Percentiles rank a stretch among this genome's conserved stretches.
Evolutionary conservation across 30 jellyfish, hydroid and myxozoan genomes (phyloP).

Genomic region (Cassiopea xamachana): DNA sequence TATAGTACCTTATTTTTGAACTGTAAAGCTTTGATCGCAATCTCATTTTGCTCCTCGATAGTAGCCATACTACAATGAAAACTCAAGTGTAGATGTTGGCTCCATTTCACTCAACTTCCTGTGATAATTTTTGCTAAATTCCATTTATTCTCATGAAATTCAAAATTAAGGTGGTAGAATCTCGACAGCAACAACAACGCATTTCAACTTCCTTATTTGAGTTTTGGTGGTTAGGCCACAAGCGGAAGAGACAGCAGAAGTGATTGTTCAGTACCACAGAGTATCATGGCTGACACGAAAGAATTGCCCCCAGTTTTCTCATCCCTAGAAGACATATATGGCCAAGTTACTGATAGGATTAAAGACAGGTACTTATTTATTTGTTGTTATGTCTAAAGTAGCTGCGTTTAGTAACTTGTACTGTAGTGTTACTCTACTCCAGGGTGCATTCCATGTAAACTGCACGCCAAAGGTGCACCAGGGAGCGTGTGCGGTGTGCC

Average conservation of each 20-base stretch:
- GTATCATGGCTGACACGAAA: background rate
- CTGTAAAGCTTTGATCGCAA: conserved; percentile 43
- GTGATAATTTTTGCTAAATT: too few species aligned
- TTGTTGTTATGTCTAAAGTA: background rate
- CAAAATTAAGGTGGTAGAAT: conserved; percentile 12
- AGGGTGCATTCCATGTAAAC: too few species aligned
- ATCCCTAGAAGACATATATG: conserved; percentile 29
- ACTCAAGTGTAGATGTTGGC: background rate
- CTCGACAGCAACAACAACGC: background rate
- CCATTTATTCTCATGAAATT: background rate
- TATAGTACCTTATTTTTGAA: conserved; percentile 26
- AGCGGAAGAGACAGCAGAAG: background rate
- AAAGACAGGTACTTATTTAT: conserved; percentile 3
- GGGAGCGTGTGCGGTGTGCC: too few species aligned
- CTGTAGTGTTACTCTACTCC: too few species aligned
- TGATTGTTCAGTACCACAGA: too few species aligned
- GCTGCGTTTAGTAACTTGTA: too few species aligned
- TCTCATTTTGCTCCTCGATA: conserved; percentile 60
- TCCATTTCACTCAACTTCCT: background rate
- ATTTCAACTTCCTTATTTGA: background rate
- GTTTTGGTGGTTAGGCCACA: background rate
- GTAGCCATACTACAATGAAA: conserved; percentile 33
- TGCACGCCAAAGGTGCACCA: too few species aligned
- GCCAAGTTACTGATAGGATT: conserved; percentile 16
- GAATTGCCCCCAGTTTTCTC: conserved; percentile 23